A percentile compares a stretch with the other conserved stretches of the same genome.
These are phyloP conservation scores for Trinorchestia longiramus DNA, from an alignment of 1,140 invertebrate genomes.

Conservation along the genomic window DNA sequence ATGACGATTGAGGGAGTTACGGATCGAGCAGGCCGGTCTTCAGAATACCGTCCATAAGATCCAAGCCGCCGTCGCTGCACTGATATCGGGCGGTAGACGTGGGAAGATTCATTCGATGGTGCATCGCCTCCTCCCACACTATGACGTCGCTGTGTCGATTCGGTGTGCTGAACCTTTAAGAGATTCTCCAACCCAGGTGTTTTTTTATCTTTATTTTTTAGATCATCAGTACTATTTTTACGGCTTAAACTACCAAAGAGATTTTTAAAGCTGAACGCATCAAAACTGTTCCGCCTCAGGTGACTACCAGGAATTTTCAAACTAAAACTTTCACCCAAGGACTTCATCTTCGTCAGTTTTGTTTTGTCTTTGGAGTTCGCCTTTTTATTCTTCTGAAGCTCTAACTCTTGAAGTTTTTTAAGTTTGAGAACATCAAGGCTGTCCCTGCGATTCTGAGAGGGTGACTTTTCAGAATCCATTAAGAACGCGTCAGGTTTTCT, in stretches of 20 bases:
- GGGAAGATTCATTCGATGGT: not conserved
- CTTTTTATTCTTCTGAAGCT: not conserved
- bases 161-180: not conserved
- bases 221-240: constrained; percentile 16
- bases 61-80: constrained; percentile 19
- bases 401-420: constrained; percentile 19
- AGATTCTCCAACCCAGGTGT: not conserved
- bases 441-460: not conserved
- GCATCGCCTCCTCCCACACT: not conserved
- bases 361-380: not conserved
- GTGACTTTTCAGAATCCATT: not conserved
- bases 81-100: constrained; percentile 25
- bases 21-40: not conserved
- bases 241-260: constrained; percentile 31
- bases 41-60: not conserved
- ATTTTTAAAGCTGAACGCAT: constrained; percentile 39
- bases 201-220: constrained; percentile 41
- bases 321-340: constrained; percentile 27
- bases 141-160: not conserved
- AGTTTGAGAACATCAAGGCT: not conserved
- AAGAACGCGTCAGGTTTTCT: not conserved
- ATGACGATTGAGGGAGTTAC: constrained; percentile 27
- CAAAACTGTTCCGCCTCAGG: constrained; percentile 34
- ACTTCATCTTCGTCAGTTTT: constrained; percentile 41
- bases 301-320: constrained; percentile 19